Evolutionary conservation across 2,888 invertebrate species (phyloP).

Genomic region (Monochamus alternatus): DNA sequence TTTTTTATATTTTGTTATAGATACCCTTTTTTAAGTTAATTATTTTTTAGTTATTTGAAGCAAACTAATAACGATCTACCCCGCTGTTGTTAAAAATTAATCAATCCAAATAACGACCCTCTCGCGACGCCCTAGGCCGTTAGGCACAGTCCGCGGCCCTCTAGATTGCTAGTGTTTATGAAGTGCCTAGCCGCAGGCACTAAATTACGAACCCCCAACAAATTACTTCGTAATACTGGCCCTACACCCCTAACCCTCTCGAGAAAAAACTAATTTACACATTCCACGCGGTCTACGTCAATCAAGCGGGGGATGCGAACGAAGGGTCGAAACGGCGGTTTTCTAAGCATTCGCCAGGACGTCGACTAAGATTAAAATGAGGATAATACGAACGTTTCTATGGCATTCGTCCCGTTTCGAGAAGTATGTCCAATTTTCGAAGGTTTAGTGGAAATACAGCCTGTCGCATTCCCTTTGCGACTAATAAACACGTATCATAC

Average conservation of each 20-base stretch:
- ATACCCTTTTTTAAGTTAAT: not conserved
- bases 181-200: conserved; percentile 36
- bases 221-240: conserved; percentile 43
- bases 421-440: not conserved
- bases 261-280: conserved; percentile 43
- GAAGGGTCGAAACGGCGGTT: not conserved
- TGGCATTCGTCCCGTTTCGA: not conserved
- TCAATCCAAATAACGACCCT: not conserved
- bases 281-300: conserved; percentile 44
- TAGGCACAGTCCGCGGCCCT: conserved; percentile 5
- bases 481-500: no score
- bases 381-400: not conserved
- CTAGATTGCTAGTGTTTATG: conserved; percentile 31
- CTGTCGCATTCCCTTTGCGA: no score
- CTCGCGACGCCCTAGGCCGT: conserved; percentile 18
- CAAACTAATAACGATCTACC: not conserved
- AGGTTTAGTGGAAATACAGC: not conserved
- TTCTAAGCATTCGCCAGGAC: not conserved
- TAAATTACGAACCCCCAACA: conserved; percentile 40
- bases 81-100: conserved; percentile 6
- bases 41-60: not conserved
- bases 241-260: conserved; percentile 34
- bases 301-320: conserved; percentile 27
- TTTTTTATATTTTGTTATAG: no score
- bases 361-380: not conserved